phyloP scores from a whole-genome alignment of 2,797 vertebrate genomes.

The Lagodon rhomboides region DNA sequence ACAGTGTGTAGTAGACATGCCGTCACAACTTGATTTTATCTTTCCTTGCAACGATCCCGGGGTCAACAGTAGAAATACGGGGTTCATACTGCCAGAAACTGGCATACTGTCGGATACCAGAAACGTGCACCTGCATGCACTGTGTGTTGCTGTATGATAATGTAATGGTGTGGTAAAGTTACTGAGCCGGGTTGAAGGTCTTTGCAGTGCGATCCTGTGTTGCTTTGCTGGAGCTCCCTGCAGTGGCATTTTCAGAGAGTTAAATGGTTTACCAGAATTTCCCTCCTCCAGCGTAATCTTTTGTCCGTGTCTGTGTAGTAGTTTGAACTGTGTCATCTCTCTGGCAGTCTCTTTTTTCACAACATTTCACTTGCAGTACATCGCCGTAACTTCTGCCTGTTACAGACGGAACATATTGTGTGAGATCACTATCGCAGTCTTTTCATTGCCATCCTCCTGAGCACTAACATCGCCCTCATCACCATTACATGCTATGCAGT shows the following conservation, averaged over 20 bases:
- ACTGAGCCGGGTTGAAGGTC: background rate
- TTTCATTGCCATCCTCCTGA: conserved; percentile 1
- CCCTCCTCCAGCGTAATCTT: background rate
- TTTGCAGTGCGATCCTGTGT: background rate
- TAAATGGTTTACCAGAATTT: background rate
- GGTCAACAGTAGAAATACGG: background rate
- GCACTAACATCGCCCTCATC: conserved; percentile 8
- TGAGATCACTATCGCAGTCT: background rate
- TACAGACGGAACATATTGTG: background rate
- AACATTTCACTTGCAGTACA: background rate
- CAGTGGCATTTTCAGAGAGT: background rate
- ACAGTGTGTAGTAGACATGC: background rate
- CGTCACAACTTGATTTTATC: background rate
- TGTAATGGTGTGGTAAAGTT: background rate
- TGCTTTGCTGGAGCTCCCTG: background rate
- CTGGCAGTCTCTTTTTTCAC: background rate
- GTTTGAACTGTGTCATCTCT: background rate
- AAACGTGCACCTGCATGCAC: background rate
- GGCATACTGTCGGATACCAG: no score
- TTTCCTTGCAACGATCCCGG: background rate
- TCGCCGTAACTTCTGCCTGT: background rate
- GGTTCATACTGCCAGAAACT: background rate
- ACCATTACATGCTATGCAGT: conserved; percentile 22
- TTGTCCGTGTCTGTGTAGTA: background rate
- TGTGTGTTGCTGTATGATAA: no score